A percentile compares a stretch with the other conserved stretches of the same genome.
These are phyloP conservation scores for Atethmia centrago DNA, from an alignment of 2,888 invertebrate species.

Conservation along the genomic window DNA sequence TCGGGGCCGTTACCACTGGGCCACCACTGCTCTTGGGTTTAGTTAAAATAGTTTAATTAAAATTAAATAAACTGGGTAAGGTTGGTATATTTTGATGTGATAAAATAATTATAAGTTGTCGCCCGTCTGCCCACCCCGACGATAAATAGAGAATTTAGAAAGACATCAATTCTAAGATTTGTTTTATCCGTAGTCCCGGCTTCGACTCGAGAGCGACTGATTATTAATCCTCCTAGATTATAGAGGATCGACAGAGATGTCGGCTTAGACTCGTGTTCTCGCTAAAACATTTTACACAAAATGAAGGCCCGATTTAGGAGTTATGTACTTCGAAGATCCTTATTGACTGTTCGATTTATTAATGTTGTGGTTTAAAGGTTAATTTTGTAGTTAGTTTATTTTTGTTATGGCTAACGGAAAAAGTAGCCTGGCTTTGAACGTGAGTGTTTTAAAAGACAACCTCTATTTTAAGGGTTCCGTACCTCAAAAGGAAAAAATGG, in stretches of 20 bases:
- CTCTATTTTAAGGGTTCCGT: too few species aligned
- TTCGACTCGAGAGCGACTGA: slow-evolving; percentile 23
- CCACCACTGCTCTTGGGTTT: too few species aligned
- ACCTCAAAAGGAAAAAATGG: too few species aligned
- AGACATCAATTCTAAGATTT: slow-evolving; percentile 57
- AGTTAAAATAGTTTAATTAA: too few species aligned
- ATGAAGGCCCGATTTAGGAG: slow-evolving; percentile 13
- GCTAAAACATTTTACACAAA: slow-evolving; percentile 38
- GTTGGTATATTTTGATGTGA: too few species aligned
- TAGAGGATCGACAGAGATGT: slow-evolving; percentile 26
- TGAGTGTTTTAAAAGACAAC: too few species aligned
- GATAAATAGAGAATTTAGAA: slow-evolving; percentile 41
- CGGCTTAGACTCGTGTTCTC: slow-evolving; percentile 19
- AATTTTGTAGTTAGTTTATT: background rate
- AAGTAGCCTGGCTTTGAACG: too few species aligned
- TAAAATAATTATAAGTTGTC: background rate
- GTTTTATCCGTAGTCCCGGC: slow-evolving; percentile 25
- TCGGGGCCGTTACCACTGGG: too few species aligned
- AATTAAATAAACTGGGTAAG: too few species aligned
- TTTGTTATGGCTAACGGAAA: too few species aligned
- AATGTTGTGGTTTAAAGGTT: background rate
- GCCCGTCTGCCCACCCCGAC: background rate
- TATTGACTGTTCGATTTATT: slow-evolving; percentile 12
- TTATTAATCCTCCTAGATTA: slow-evolving; percentile 60
- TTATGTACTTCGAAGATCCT: slow-evolving; percentile 3